Percentiles rank a stretch among this genome's conserved stretches.
phyloP scores from a whole-genome alignment of 1,140 invertebrate species.

The Eueides isabella region DNA sequence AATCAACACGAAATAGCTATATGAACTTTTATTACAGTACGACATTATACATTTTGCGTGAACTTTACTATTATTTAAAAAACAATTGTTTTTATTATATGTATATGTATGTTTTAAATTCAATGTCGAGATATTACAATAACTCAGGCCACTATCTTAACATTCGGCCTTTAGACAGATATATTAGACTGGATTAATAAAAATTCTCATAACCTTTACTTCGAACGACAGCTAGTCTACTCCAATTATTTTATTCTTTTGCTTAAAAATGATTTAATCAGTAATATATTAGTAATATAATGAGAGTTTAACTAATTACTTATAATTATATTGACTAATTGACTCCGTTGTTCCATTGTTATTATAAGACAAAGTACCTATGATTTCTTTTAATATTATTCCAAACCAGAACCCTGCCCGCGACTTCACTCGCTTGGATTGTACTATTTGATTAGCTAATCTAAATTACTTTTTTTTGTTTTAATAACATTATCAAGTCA shows the following conservation, averaged over 20 bases:
- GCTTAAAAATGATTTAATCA: neutral
- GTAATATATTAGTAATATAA: neutral
- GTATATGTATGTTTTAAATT: neutral
- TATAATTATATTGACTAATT: too few relatives aligned
- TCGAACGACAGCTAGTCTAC: neutral
- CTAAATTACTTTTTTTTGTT: too few relatives aligned
- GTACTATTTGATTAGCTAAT: too few relatives aligned
- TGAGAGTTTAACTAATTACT: constrained; percentile 6
- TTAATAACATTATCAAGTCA: too few relatives aligned
- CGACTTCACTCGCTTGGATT: too few relatives aligned
- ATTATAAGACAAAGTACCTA: too few relatives aligned
- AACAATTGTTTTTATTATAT: constrained; percentile 47
- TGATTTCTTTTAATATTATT: too few relatives aligned
- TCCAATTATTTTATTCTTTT: neutral
- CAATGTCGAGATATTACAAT: neutral
- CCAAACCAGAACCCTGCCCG: too few relatives aligned
- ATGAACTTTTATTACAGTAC: constrained; percentile 53
- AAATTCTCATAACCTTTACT: constrained; percentile 65
- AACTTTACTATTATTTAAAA: constrained; percentile 50
- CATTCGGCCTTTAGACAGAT: constrained; percentile 49
- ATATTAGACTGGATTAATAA: constrained; percentile 50
- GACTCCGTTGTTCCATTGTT: too few relatives aligned
- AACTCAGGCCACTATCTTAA: neutral
- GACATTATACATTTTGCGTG: constrained; percentile 40
- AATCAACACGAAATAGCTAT: constrained; percentile 53